A percentile compares a stretch with the other conserved stretches of the same genome.
Conservation (phyloP, 2,113 vertebrate species). For the Poecile atricapillus region DNA sequence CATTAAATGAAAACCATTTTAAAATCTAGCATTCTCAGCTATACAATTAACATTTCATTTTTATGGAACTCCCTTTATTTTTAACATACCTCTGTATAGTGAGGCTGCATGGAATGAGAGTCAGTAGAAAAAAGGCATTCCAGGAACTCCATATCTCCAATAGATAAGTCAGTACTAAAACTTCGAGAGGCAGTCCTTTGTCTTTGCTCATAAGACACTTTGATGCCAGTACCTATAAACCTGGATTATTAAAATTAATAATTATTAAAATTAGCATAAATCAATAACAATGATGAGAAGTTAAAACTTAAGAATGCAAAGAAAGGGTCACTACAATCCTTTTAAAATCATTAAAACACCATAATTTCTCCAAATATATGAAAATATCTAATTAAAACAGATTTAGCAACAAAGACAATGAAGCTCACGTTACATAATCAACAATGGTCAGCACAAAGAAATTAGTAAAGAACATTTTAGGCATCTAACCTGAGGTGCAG, state of each 20-base stretch:
- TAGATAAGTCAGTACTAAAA: constrained; percentile 86
- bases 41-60: neutral
- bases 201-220: constrained; percentile 89
- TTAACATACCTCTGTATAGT: constrained; percentile 89
- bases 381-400: neutral
- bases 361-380: neutral
- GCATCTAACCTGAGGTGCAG: neutral
- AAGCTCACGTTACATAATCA: neutral
- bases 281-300: neutral
- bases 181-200: constrained; percentile 82
- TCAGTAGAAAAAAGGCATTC: constrained; percentile 94
- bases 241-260: constrained; percentile 65
- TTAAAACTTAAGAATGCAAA: neutral
- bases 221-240: constrained; percentile 87
- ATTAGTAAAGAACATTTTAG: neutral
- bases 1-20: neutral
- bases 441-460: neutral
- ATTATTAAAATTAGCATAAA: neutral
- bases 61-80: neutral
- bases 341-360: neutral
- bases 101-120: constrained; percentile 71
- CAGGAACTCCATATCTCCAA: constrained; percentile 86
- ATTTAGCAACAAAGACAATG: neutral
- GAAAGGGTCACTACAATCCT: neutral
- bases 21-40: neutral